Evolutionary conservation across 2,797 vertebrate species (phyloP), one percentile per base, ranked within the genome.

Genomic region (Vultur gryphus): DNA sequence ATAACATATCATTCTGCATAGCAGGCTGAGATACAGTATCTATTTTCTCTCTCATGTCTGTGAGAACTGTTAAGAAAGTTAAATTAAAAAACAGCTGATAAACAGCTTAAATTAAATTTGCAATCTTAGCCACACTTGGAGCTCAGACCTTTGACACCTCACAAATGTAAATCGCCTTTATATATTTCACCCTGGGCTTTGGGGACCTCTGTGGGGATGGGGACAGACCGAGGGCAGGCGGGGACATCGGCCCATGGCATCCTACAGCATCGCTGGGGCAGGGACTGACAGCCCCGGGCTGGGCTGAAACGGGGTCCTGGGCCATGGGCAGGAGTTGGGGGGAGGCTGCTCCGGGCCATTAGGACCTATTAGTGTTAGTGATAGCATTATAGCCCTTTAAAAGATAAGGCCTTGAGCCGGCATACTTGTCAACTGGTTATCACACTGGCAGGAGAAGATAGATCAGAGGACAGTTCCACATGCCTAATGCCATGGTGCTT

Each of bases 61-160:
- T 48, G n/a, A 88, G 61, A 96, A 55, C 28, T 52, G 49, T 43
- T 84, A 49, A 81, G 65, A 80, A 92, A 90, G 26, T 24, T 62
- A 28, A 69, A 79, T 64, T 37, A 55, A 81, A 90, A 72, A 58
- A 19, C 13, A 64, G 37, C 62, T 70, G 43, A 80, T 85, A 51
- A 91, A 77, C n/a, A 77, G 55, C 37, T 81, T 69, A 66, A 92
- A 89, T 70, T 48, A n/a, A 37, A 58, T 88, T 61, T 65, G 29
- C 41, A 59, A 14, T 64, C 52, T 70, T 33, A 83, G 72, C 52
- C 51, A 52, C 61, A 37, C 6, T 4, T 35, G 37, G 26, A 62
- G 58, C n/a, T 90, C 76, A 77, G 51, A 51, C 31, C 66, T 79
- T 69, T 52, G 41, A 78, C 80, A 80, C 49, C 49, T 77, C 37